Conservation (phyloP, 2,888 invertebrate genomes). For the Amorpha juglandis region DNA sequence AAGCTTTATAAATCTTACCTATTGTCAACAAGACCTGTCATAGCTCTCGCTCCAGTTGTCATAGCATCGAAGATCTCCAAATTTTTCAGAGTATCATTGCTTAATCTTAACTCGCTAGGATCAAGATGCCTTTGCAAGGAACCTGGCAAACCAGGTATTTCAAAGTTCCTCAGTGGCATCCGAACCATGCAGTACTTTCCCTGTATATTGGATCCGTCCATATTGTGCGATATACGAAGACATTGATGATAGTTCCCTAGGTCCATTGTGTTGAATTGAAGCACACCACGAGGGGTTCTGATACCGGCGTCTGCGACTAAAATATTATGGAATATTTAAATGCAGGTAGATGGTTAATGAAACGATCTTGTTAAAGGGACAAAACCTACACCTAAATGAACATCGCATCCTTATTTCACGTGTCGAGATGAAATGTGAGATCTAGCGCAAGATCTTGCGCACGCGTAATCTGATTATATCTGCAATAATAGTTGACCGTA, state of each 20-base stretch:
- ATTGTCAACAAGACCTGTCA: conserved; percentile 31
- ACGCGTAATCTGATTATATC: no score
- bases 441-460: no score
- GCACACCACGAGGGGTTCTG: conserved; percentile 50
- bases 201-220: conserved; percentile 41
- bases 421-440: no score
- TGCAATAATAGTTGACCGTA: no score
- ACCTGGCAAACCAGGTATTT: conserved; percentile 32
- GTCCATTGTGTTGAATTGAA: conserved; percentile 45
- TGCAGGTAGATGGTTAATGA: no score
- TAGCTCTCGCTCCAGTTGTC: conserved; percentile 28
- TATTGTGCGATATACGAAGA: conserved; percentile 43
- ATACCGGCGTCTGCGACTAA: conserved; percentile 44
- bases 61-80: conserved; percentile 27
- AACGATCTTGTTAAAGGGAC: no score
- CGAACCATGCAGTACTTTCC: conserved; percentile 60
- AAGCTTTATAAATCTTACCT: not conserved
- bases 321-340: not conserved
- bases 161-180: conserved; percentile 41
- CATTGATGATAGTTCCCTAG: conserved; percentile 58
- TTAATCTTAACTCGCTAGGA: conserved; percentile 27
- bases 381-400: no score
- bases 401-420: no score
- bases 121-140: conserved; percentile 28
- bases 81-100: conserved; percentile 28